Evolutionary conservation across 1,140 invertebrate species (phyloP).

Genomic region (Lycorma delicatula): DNA sequence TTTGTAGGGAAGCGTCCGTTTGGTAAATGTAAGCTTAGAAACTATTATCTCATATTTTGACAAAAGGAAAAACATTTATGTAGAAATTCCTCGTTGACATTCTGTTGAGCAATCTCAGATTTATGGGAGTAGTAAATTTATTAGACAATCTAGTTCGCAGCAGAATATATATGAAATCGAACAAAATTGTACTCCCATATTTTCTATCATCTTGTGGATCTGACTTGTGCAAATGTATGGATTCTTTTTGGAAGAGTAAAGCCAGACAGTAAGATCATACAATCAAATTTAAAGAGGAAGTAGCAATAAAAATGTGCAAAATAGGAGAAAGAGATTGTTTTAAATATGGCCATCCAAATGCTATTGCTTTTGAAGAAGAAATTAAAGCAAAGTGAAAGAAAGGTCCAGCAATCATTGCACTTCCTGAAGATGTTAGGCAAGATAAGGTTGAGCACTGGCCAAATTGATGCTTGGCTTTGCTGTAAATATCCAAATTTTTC

Average conservation of each 20-base stretch:
- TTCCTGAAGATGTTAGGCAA: conserved; percentile 1
- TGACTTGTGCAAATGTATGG: conserved; percentile 31
- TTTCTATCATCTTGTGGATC: conserved; percentile 40
- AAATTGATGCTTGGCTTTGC: not conserved
- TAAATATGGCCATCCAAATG: not conserved
- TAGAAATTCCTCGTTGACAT: conserved; percentile 37
- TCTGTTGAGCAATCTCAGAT: conserved; percentile 40
- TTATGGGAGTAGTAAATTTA: conserved; percentile 41
- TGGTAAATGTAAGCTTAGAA: conserved; percentile 32
- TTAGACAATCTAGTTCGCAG: conserved; percentile 40
- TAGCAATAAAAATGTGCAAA: not conserved
- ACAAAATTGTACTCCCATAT: conserved; percentile 39
- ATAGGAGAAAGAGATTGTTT: not conserved
- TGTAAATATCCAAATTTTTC: conserved; percentile 2
- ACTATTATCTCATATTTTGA: too few species aligned
- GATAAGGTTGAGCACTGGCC: not conserved
- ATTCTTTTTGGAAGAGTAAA: conserved; percentile 12
- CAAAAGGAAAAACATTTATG: conserved; percentile 32
- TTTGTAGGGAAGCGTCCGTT: conserved; percentile 34
- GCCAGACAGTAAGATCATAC: not conserved
- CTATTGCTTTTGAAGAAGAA: not conserved
- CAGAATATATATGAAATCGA: conserved; percentile 36
- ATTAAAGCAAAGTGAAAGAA: not conserved
- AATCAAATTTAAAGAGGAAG: not conserved
- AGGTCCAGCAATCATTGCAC: not conserved